Evolutionary conservation across 2,888 invertebrate genomes (phyloP), one percentile per base, ranked within the genome.

Genomic region (Drosophila quinaria): DNA sequence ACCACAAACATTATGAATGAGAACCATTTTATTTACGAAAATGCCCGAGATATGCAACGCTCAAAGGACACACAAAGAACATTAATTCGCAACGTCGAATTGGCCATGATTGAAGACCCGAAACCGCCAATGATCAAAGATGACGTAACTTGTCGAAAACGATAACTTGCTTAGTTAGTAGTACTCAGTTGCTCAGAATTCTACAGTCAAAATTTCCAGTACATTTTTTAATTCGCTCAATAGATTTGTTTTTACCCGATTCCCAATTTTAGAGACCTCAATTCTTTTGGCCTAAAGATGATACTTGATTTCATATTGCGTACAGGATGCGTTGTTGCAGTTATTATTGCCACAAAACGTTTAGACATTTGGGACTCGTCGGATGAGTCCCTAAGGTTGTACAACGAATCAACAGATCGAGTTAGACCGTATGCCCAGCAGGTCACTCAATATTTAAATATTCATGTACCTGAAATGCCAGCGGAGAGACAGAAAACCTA

Each of bases 381-480:
- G 1, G 73, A 78, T 3, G 58, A 62, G 4, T 52, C 83, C 0
- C 33, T 78, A 10, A 63, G 67, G 0, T 5, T 88, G 1, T 90
- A 78, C 29, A 33, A 65, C 4, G 31, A 37, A 0, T 37, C 73
- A 1, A 17, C 19, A 4, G 66, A 68, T 4, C 39, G 50, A 2
- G 44, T 60, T 0, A 33, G 59, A 6, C 89, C 90, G 0, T 67
- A 56, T 51, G 78, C 69, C 1, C 63, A 78, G 0, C 9, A 46
- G 13, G 50, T 78, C 5, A 62, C 69, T 10, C 59, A 76, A 17
- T 61, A 71, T 11, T 33, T 88, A 0, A 80, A 78, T 4, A 59
- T 90, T 15, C 33, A 70, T 8, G 49, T 83, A 35, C 90, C 90
- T 2, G 25, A 59, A 4, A 39, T 83, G 5, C 86, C 86, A 4